Evolutionary conservation across 2,797 vertebrate species (phyloP).

Genomic region (Sebastes trivittatus): DNA sequence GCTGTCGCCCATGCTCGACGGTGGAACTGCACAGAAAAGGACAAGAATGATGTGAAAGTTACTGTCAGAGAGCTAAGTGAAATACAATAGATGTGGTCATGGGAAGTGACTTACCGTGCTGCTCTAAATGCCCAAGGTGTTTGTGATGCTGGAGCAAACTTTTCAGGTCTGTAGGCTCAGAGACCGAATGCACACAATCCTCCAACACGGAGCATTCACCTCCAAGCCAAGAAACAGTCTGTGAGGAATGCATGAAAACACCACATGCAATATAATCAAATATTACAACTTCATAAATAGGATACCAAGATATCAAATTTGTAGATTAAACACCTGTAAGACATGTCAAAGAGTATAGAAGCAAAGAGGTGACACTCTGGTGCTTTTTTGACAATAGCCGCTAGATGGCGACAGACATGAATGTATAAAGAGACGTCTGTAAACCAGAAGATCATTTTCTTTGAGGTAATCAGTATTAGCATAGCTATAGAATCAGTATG

Average conservation of each 20-base stretch:
- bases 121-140: constrained; percentile 54
- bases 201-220: constrained; percentile 59
- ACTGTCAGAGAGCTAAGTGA: not conserved
- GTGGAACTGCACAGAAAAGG: constrained; percentile 57
- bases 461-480: not conserved
- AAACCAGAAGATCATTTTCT: too few species aligned
- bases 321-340: not conserved
- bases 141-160: constrained; percentile 75
- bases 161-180: constrained; percentile 69
- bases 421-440: too few species aligned
- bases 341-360: too few species aligned
- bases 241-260: not conserved
- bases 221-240: constrained; percentile 80
- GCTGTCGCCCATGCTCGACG: constrained; percentile 62
- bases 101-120: constrained; percentile 57
- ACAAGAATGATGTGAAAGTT: not conserved
- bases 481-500: accelerated
- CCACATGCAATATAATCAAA: not conserved
- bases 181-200: constrained; percentile 68
- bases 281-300: not conserved
- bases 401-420: too few species aligned
- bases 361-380: too few species aligned
- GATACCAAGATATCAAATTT: not conserved
- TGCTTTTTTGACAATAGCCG: too few species aligned
- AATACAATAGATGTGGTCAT: not conserved